These are phyloP conservation scores for Paguma larvata DNA, from an alignment of 2,797 vertebrate species.

Conservation along the genomic window DNA sequence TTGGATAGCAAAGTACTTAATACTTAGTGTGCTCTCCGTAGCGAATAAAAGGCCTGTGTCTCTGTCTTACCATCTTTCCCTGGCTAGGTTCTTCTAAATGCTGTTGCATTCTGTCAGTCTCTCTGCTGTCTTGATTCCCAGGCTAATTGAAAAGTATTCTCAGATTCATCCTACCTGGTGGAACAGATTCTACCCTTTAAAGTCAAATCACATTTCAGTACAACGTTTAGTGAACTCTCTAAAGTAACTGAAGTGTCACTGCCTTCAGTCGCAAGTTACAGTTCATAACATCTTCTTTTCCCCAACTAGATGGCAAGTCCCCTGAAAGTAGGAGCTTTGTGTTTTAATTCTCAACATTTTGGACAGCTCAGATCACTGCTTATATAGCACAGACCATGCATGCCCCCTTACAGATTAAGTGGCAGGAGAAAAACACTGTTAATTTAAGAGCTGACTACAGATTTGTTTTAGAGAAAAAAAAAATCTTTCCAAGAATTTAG, in stretches of 20 bases:
- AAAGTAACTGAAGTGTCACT: neutral
- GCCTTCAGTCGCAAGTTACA: neutral
- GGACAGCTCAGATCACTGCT: neutral
- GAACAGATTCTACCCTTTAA: neutral
- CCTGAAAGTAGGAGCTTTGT: neutral
- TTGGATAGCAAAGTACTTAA: neutral
- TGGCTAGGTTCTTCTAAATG: neutral
- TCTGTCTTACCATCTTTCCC: neutral
- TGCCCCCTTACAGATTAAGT: neutral
- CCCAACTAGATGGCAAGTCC: neutral
- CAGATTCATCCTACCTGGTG: rapidly evolving
- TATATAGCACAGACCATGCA: rapidly evolving
- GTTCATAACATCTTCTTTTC: neutral
- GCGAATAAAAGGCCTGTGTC: neutral
- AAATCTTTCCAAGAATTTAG: neutral
- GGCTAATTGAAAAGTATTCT: neutral
- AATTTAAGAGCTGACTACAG: neutral
- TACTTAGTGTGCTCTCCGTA: neutral
- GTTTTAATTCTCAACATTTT: neutral
- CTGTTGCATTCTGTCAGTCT: neutral
- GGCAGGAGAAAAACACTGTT: neutral
- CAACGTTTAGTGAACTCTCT: neutral
- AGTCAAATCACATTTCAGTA: neutral
- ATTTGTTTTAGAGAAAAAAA: neutral
- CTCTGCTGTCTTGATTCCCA: neutral